Evolutionary conservation across 2,797 vertebrate genomes (phyloP), one percentile per base, ranked within the genome.

Genomic region (Paratrypauchen microcephalus): DNA sequence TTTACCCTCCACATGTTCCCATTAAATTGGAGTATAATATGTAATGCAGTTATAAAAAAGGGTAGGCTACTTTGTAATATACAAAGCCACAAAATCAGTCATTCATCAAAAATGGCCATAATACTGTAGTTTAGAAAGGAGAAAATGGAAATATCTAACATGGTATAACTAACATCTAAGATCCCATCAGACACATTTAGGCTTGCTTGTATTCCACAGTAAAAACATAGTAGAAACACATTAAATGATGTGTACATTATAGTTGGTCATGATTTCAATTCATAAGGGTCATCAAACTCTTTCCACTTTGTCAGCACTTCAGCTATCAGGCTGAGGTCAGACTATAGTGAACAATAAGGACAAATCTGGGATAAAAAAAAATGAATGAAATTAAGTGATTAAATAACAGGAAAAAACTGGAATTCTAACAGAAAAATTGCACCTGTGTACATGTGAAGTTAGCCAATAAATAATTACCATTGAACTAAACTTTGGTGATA

Each of bases 1-100:
- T 83, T 74, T 88, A 86, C 87, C 89, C 88, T 77, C 85, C 56
- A 87, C 86, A 79, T 79, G 71, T 76, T 68, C 91, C 26, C 72
- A 19, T 6, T 56, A 71, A 57, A 71, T 87, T 83, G 89, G 57
- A 77, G 71, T 63, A 76, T 85, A 88, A 89, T 91, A 87, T 87
- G 92, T 88, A 88, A 92, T 93, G 89, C 74, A 79, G 78, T 81
- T 90, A 89, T 83, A 90, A 92, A 90, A 86, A 70, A 92, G 90
- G 89, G 83, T 57, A 26, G 24, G 23, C 55, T 57, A 87, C 89
- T 87, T 89, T 70, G 86, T 79, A 71, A 90, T 91, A 90, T 92
- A 93, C 87, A 95, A 64, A 64, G 62, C 39, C 62, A 75, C 68
- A 86, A 82, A 83, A 63, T 66, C 70, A 73, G 65, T 65, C 65